Percentiles rank a stretch among this genome's conserved stretches.
These are phyloP conservation scores for Takifugu bimaculatus DNA, from an alignment of 2,113 vertebrate species.

Conservation along the genomic window DNA sequence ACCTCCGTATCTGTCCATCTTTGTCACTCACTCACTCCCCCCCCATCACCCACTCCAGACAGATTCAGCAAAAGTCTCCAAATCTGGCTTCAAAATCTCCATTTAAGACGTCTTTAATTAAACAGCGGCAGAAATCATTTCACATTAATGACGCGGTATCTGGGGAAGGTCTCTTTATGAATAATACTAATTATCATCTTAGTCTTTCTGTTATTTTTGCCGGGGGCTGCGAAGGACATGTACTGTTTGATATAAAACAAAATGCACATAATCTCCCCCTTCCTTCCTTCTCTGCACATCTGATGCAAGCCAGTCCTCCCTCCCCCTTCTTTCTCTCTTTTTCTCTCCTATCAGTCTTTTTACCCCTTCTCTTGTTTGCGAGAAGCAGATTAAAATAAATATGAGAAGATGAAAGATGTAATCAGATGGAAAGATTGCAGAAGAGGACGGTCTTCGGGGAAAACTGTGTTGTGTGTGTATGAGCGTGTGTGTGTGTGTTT, in stretches of 20 bases:
- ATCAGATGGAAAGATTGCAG: constrained; percentile 73
- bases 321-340: constrained; percentile 26
- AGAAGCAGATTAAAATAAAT: constrained; percentile 72
- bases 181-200: constrained; percentile 84
- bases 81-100: constrained; percentile 23
- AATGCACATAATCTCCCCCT: constrained; percentile 31
- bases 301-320: constrained; percentile 38
- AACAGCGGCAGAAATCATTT: constrained; percentile 36
- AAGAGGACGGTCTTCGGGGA: constrained; percentile 62
- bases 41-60: constrained; percentile 6
- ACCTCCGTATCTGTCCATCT: constrained; percentile 3
- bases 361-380: constrained; percentile 54
- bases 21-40: not conserved
- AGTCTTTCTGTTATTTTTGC: constrained; percentile 85
- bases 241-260: constrained; percentile 54
- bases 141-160: constrained; percentile 74
- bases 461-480: constrained; percentile 34
- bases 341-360: constrained; percentile 27
- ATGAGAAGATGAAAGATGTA: constrained; percentile 73
- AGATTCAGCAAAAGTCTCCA: constrained; percentile 29
- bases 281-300: constrained; percentile 30
- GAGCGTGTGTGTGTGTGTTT: constrained; percentile 19
- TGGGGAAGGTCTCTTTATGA: constrained; percentile 52
- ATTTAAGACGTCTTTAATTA: constrained; percentile 31
- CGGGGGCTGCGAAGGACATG: constrained; percentile 83